phyloP scores from a whole-genome alignment of 2,113 vertebrate genomes.

The Lontra canadensis region DNA sequence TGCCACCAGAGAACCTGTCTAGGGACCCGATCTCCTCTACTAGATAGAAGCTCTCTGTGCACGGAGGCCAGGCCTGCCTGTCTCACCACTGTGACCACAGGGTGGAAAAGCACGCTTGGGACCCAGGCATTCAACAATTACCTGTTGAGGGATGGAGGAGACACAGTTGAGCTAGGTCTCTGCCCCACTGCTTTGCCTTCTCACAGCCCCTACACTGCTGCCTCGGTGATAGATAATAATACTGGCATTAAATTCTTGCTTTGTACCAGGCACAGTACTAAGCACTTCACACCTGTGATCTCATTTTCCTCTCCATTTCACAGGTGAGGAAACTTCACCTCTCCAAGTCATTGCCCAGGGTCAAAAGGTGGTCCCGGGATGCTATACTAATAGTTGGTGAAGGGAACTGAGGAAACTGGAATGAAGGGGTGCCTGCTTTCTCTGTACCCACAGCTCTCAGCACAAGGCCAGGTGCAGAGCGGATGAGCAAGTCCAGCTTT shows the following conservation, averaged over 20 bases:
- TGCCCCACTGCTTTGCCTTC: not conserved
- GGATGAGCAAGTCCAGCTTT: not conserved
- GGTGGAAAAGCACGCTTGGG: not conserved
- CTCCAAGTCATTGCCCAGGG: not conserved
- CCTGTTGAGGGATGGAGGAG: not conserved
- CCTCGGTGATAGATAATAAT: not conserved
- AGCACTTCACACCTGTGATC: not conserved
- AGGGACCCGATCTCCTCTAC: not conserved
- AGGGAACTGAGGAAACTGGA: not conserved
- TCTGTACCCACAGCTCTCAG: not conserved
- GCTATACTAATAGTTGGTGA: not conserved
- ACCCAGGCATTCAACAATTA: not conserved
- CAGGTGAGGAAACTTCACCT: constrained; percentile 37
- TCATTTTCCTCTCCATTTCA: not conserved
- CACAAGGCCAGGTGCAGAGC: not conserved
- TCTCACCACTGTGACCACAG: not conserved
- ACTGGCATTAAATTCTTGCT: not conserved
- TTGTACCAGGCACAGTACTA: not conserved
- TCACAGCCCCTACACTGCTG: not conserved
- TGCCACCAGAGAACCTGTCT: not conserved
- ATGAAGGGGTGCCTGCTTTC: not conserved
- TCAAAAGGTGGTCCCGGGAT: not conserved
- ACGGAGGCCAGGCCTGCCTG: not conserved
- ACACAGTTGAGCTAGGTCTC: not conserved
- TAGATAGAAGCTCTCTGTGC: not conserved